Base-by-base conservation (phyloP, 2,797 vertebrate species). In the Ctenopoma multispine region DNA sequence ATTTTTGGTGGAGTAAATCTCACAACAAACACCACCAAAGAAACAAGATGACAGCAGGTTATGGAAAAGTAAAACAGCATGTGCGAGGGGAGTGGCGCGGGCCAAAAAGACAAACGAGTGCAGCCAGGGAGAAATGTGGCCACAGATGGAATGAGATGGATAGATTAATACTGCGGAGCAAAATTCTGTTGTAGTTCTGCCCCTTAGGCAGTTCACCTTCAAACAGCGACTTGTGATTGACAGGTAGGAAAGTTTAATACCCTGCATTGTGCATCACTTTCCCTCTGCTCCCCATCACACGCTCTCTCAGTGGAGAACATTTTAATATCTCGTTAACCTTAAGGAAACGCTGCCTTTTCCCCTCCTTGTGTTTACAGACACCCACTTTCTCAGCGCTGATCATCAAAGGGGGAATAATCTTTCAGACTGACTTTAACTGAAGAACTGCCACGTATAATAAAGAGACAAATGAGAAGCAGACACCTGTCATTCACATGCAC, bases 181-280 rank as follows among this genome's bases (percentile, higher is more conserved):
- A 15, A 69, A 77, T 60, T 56, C 66, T 18, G 53, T n/a, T 72
- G 68, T 24, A 24, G 65, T 34, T 72, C 69, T 69, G 51, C 2
- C 31, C 76, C 46, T 56, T 1, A 43, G 72, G 77, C 80, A 47
- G 60, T 9, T 44, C 51, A 53, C 77, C 80, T 51, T 71, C 72
- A 68, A 62, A 1, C 18, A 62, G 56, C 79, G 60, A 46, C 27
- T 62, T 64, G 20, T 80, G 88, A 89, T 44, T 83, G 89, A 75
- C 86, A 79, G 79, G 54, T 72, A 67, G 49, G 71, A 64, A 82
- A 11, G 0, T 1, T 48, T 84, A 82, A 88, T 89, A 75, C 68
- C 63, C 56, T 8, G 44, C 21, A 64, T 75, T 63, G 69, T 49
- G 58, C 73, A 72, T 61, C 60, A 27, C 36, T 73, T 14, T 34